Percentiles rank a stretch among this genome's conserved stretches.
Conservation (phyloP, 2,888 invertebrate species). For the Electrophaes corylata region DNA sequence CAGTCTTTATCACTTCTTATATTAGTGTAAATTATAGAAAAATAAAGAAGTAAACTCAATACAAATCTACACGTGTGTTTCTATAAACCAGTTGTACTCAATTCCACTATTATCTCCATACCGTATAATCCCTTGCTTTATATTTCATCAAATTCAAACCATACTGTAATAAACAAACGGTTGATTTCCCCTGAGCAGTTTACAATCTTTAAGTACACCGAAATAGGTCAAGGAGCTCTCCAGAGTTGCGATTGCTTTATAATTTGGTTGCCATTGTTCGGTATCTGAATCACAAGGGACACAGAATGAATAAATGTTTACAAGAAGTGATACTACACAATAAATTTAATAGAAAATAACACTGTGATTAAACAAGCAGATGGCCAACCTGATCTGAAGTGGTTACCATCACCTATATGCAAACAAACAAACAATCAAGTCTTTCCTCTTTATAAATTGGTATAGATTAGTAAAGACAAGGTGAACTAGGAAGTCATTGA, state of each 20-base stretch:
- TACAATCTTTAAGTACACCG: slow-evolving; percentile 25
- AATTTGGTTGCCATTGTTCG: slow-evolving; percentile 75
- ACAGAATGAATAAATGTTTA: background rate
- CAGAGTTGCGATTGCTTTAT: slow-evolving; percentile 69
- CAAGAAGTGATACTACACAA: slow-evolving; percentile 2
- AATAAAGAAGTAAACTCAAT: too few relatives aligned
- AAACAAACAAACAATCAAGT: too few relatives aligned
- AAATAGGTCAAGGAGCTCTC: slow-evolving; percentile 78
- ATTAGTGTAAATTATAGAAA: too few relatives aligned
- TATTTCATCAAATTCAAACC: slow-evolving; percentile 18
- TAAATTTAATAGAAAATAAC: too few relatives aligned
- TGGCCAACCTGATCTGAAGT: too few relatives aligned
- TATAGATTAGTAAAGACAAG: too few relatives aligned
- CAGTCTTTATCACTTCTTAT: too few relatives aligned
- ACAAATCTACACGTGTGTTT: background rate
- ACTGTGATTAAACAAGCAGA: too few relatives aligned
- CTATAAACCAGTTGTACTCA: background rate
- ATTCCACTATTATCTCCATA: slow-evolving; percentile 2
- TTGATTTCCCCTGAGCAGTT: slow-evolving; percentile 20
- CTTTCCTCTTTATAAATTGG: too few relatives aligned
- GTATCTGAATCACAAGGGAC: slow-evolving; percentile 63
- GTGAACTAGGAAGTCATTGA: too few relatives aligned
- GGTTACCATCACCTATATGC: too few relatives aligned
- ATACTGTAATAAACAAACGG: slow-evolving; percentile 12
- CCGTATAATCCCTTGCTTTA: slow-evolving; percentile 3